Percentiles rank a stretch among this genome's conserved stretches.
Evolutionary conservation across 2,797 vertebrate genomes (phyloP).

Genomic region (Acrossocheilus wenchowensis): DNA sequence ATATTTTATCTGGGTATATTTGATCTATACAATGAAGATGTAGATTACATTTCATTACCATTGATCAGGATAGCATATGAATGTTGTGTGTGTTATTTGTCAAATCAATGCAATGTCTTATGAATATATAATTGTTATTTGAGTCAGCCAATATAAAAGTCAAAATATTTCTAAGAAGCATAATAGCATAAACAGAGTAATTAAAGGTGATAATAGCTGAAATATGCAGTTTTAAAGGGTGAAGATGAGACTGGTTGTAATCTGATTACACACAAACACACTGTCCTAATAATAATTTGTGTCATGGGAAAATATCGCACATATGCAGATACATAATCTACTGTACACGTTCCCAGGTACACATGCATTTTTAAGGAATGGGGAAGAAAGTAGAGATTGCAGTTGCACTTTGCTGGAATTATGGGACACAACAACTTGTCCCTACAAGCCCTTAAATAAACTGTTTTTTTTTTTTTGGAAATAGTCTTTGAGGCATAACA

Average conservation of each 20-base stretch:
- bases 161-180: background rate
- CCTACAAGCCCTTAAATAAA: background rate
- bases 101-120: too few species aligned
- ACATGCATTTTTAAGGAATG: background rate
- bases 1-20: background rate
- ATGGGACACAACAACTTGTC: background rate
- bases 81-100: too few species aligned
- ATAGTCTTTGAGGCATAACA: background rate
- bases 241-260: slow-evolving; percentile 19
- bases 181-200: slow-evolving; percentile 7
- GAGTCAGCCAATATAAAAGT: background rate
- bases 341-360: background rate
- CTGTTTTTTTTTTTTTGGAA: background rate
- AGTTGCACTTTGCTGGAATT: background rate
- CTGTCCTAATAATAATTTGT: background rate
- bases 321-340: background rate
- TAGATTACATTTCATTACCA: background rate
- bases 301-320: background rate
- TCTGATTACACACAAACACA: slow-evolving; percentile 5
- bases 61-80: background rate
- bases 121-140: background rate
- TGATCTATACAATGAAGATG: background rate
- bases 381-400: background rate
- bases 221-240: background rate
- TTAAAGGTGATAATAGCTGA: slow-evolving; percentile 18